Evolutionary conservation across 2,113 vertebrate species (phyloP).

Genomic region (Trogon melanurus): DNA sequence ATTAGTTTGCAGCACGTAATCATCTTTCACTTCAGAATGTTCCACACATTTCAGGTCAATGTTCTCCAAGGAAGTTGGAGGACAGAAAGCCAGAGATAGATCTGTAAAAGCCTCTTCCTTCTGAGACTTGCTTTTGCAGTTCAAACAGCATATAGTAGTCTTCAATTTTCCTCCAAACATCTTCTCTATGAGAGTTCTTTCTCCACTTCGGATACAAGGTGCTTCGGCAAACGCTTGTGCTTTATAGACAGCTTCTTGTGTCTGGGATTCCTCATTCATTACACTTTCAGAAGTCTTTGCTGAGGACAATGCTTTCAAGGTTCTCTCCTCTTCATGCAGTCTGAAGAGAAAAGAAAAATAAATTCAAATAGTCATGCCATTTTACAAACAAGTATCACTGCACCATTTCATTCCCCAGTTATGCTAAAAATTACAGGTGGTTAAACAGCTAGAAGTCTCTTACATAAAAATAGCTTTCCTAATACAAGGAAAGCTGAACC

Average conservation of each 20-base stretch:
- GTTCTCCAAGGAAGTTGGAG: conserved; percentile 74
- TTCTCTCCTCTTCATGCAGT: conserved; percentile 95
- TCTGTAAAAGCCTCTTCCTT: conserved; percentile 97
- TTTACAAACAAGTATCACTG: background rate
- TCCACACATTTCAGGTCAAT: conserved; percentile 43
- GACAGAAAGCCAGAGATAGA: conserved; percentile 94
- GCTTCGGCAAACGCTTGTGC: conserved; percentile 41
- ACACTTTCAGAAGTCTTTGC: conserved; percentile 45
- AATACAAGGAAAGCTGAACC: background rate
- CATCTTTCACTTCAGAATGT: conserved; percentile 38
- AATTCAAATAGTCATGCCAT: background rate
- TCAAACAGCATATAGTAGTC: conserved; percentile 90
- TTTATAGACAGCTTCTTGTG: conserved; percentile 59
- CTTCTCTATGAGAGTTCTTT: conserved; percentile 89
- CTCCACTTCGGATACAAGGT: conserved; percentile 26
- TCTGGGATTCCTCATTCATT: conserved; percentile 44
- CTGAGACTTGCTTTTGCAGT: conserved; percentile 91
- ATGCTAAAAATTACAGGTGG: background rate
- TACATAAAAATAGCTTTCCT: background rate
- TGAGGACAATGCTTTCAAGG: conserved; percentile 78
- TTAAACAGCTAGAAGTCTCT: background rate
- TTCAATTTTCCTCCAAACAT: conserved; percentile 95
- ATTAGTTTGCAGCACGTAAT: conserved; percentile 33
- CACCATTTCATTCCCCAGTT: background rate
- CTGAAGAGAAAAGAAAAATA: conserved; percentile 66